Evolutionary conservation across 2,797 vertebrate genomes (phyloP).

Genomic region (Sparus aurata): DNA sequence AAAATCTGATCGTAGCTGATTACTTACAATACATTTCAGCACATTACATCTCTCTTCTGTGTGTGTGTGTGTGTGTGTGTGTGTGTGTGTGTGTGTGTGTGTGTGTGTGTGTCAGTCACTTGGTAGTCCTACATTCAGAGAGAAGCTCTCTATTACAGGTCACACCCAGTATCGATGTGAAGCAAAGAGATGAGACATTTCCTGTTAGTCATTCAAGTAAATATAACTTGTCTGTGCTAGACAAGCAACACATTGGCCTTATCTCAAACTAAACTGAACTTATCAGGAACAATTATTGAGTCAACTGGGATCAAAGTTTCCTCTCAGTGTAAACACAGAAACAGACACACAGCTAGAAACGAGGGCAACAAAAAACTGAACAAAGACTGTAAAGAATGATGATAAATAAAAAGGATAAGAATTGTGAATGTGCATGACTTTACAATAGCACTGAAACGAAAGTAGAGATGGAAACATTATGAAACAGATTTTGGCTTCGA

Average conservation of each 20-base stretch:
- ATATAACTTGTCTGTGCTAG: background rate
- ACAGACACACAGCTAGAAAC: too few relatives aligned
- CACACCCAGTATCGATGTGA: background rate
- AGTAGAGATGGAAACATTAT: background rate
- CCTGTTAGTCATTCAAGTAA: conserved; percentile 10
- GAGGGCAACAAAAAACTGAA: too few relatives aligned
- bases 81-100: too few relatives aligned
- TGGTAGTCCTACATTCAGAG: background rate
- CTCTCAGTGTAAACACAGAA: too few relatives aligned
- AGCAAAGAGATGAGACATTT: conserved; percentile 8
- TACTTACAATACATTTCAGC: too few relatives aligned
- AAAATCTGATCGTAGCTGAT: too few relatives aligned
- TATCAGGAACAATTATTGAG: background rate
- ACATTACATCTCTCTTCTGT: background rate
- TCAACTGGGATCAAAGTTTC: background rate
- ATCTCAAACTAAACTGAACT: background rate
- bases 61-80: too few relatives aligned
- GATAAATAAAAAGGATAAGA: too few relatives aligned
- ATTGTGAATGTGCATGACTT: too few relatives aligned
- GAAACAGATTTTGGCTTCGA: background rate
- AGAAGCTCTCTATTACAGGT: background rate
- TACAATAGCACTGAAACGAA: too few relatives aligned
- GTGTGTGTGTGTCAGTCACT: background rate
- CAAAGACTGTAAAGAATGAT: too few relatives aligned
- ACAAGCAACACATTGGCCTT: background rate